phyloP scores from a whole-genome alignment of 1,140 invertebrate species.

The Protaetia brevitarsis region DNA sequence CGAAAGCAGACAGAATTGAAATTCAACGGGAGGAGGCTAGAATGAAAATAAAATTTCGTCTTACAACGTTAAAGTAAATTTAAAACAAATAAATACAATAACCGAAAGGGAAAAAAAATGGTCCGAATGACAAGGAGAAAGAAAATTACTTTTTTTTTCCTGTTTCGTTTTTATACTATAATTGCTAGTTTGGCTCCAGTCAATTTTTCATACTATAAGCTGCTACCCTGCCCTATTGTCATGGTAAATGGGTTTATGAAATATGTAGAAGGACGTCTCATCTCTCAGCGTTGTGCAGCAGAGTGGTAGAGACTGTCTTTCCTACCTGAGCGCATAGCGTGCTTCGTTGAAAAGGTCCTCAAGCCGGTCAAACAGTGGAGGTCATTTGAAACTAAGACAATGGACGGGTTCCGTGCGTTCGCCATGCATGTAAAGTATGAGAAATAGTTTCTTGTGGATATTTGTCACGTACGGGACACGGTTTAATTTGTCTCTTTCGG shows the following conservation, averaged over 20 bases:
- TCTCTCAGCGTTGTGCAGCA: too few species aligned
- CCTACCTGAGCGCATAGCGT: too few species aligned
- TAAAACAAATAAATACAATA: background rate
- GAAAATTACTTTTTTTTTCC: background rate
- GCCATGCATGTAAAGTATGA: background rate
- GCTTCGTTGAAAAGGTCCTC: background rate
- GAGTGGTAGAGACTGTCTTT: too few species aligned
- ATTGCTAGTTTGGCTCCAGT: background rate
- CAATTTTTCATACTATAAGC: slow-evolving; percentile 20
- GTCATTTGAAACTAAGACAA: background rate
- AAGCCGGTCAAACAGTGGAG: background rate
- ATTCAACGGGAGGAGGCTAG: background rate
- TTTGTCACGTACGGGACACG: background rate
- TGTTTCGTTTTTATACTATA: background rate
- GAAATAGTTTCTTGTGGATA: background rate
- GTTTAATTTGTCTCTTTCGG: background rate
- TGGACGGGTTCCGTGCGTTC: background rate
- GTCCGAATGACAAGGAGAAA: background rate
- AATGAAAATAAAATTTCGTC: background rate
- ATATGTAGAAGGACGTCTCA: slow-evolving; percentile 22
- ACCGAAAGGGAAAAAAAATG: background rate
- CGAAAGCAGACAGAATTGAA: background rate
- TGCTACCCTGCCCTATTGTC: slow-evolving; percentile 22
- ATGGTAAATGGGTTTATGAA: slow-evolving; percentile 27
- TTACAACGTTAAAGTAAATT: background rate